phyloP scores from a whole-genome alignment of 2,888 invertebrate genomes.

The Tetragnatha montana region DNA sequence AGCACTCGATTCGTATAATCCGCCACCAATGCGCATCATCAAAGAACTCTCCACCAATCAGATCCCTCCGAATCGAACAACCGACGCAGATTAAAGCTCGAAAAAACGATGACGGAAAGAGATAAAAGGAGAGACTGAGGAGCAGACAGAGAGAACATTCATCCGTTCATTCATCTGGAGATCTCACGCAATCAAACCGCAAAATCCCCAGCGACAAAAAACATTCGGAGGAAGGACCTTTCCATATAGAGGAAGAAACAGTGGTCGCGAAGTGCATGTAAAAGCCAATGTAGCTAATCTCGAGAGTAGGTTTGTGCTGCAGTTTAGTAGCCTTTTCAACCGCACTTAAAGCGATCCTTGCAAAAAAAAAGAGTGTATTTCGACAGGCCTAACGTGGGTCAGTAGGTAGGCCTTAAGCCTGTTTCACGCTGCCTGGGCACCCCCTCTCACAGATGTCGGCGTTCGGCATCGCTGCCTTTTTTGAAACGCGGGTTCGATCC shows the following conservation, averaged over 20 bases:
- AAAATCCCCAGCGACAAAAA: conserved; percentile 32
- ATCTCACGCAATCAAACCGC: conserved; percentile 43
- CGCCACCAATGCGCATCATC: not conserved
- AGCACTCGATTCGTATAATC: too few species aligned
- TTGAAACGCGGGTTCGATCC: not conserved
- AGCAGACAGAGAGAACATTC: not conserved
- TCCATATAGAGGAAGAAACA: conserved; percentile 14
- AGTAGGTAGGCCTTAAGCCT: conserved; percentile 63
- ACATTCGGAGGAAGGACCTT: conserved; percentile 15
- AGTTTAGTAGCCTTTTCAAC: conserved; percentile 60
- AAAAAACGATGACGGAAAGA: not conserved
- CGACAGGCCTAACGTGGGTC: conserved; percentile 60
- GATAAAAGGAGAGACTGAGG: not conserved
- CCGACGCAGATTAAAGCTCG: too few species aligned
- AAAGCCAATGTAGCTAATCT: conserved; percentile 70
- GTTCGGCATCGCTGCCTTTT: not conserved
- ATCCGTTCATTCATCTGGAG: not conserved
- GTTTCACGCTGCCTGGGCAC: conserved; percentile 67
- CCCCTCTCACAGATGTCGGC: not conserved
- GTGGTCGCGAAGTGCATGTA: conserved; percentile 53
- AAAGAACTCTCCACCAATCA: not conserved
- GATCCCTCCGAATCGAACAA: not conserved
- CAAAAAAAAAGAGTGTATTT: conserved; percentile 19
- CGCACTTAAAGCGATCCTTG: conserved; percentile 64
- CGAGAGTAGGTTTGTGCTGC: conserved; percentile 55